Evolutionary conservation across 2,797 vertebrate species (phyloP).

Genomic region (Babyrousa celebensis): DNA sequence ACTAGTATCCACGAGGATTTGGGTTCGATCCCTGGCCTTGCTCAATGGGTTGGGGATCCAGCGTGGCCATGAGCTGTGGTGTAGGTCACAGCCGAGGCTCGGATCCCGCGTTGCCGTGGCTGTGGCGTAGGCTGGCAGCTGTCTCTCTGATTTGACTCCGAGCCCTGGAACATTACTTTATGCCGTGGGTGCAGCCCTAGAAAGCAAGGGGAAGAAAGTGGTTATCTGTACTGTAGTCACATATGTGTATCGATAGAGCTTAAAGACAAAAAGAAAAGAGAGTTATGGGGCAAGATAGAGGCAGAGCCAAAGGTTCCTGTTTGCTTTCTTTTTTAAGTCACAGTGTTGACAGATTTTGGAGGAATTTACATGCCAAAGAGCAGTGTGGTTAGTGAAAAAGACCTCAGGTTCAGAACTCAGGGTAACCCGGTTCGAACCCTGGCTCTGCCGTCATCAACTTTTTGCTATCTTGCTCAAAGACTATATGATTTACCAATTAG

Average conservation of each 20-base stretch:
- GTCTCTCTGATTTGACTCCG: too few species aligned
- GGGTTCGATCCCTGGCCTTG: too few species aligned
- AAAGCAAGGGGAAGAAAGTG: too few species aligned
- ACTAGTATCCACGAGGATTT: too few species aligned
- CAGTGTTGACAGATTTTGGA: neutral
- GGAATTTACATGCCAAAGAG: accelerated
- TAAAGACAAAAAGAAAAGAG: neutral
- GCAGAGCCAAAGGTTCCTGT: neutral
- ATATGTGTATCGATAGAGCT: neutral
- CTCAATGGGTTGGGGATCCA: too few species aligned
- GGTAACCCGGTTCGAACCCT: accelerated
- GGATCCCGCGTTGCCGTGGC: too few species aligned
- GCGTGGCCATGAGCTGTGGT: too few species aligned
- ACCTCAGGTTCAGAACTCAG: neutral
- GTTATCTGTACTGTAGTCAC: too few species aligned
- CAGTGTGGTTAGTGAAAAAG: neutral
- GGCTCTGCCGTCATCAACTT: accelerated
- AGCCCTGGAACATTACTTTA: too few species aligned
- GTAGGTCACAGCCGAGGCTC: too few species aligned
- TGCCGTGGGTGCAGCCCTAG: too few species aligned
- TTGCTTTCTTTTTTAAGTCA: neutral
- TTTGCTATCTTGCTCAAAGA: neutral
- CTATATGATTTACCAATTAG: neutral
- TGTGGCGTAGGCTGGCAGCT: too few species aligned
- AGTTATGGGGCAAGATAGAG: neutral